These are phyloP conservation scores for Daubentonia madagascariensis DNA, from an alignment of 2,113 vertebrate species.

Conservation along the genomic window DNA sequence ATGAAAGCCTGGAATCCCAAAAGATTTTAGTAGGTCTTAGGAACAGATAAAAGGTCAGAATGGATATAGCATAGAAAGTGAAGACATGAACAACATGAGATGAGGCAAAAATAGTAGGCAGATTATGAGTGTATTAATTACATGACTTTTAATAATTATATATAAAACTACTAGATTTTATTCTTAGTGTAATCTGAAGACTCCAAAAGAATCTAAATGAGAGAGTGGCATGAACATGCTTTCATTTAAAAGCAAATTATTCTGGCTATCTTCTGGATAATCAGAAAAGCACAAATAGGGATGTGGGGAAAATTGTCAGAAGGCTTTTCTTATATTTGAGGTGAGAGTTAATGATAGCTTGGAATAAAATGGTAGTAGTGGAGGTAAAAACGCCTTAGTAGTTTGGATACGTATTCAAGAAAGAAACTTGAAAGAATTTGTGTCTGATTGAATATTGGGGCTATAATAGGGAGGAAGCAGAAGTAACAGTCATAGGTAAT, in stretches of 20 bases:
- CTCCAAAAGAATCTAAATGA: not conserved
- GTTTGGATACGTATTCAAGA: not conserved
- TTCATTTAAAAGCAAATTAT: not conserved
- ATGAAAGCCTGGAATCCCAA: not conserved
- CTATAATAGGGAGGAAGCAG: not conserved
- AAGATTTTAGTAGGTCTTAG: not conserved
- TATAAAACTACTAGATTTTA: not conserved
- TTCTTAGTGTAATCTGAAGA: not conserved
- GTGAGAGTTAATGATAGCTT: not conserved
- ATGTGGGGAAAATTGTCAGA: not conserved
- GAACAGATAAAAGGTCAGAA: not conserved
- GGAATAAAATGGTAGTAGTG: not conserved
- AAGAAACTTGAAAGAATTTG: not conserved
- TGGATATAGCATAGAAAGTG: not conserved
- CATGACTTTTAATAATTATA: not conserved
- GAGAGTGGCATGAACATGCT: not conserved
- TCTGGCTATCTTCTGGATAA: not conserved
- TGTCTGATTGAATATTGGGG: not conserved
- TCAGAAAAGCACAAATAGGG: not conserved
- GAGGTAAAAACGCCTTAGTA: not conserved
- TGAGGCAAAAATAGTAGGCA: not conserved
- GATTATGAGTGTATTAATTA: not conserved
- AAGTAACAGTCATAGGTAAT: not conserved
- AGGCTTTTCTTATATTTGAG: not conserved
- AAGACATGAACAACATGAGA: not conserved